Evolutionary conservation across 2,113 vertebrate genomes (phyloP).

Genomic region (Lagopus muta): DNA sequence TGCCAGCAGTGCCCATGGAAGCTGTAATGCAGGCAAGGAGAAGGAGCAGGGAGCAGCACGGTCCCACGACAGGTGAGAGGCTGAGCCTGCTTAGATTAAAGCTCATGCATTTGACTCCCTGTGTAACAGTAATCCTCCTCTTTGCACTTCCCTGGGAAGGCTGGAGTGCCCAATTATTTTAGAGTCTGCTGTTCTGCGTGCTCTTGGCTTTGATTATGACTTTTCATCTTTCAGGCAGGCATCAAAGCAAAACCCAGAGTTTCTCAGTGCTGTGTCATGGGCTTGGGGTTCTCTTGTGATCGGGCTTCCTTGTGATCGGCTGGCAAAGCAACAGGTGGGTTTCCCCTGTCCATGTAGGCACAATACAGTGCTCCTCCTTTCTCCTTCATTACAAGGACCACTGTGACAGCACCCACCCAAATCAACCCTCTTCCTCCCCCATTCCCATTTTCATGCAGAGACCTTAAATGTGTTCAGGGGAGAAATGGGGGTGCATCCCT

Average conservation of each 20-base stretch:
- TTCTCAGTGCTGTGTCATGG: background rate
- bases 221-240: constrained; percentile 40
- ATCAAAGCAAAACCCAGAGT: constrained; percentile 36
- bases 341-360: background rate
- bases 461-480: background rate
- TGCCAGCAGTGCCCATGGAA: background rate
- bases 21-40: background rate
- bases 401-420: background rate
- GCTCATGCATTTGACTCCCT: background rate
- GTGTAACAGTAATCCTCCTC: background rate
- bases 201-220: constrained; percentile 47
- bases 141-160: background rate
- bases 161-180: background rate
- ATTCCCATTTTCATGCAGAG: background rate
- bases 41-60: background rate
- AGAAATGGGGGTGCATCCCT: background rate
- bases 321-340: background rate
- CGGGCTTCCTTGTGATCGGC: background rate
- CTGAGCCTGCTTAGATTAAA: background rate
- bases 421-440: background rate
- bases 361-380: background rate
- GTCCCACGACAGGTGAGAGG: background rate
- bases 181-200: background rate
- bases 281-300: background rate
- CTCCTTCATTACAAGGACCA: background rate